Evolutionary conservation across 1,140 invertebrate genomes (phyloP).

Genomic region (Temnothorax longispinosus): DNA sequence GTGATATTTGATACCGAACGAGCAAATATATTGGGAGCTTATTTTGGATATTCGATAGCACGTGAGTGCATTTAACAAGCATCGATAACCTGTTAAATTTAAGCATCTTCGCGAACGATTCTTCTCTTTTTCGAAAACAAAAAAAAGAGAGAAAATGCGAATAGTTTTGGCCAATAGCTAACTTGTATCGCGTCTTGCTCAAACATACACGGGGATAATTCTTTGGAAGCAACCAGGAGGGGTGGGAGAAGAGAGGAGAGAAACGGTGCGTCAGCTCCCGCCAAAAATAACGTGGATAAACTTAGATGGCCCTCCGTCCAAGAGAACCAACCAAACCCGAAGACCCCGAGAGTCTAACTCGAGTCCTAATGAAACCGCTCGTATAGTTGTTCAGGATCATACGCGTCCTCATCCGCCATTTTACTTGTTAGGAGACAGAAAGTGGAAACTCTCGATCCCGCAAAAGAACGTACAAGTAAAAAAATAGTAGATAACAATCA

Average conservation of each 20-base stretch:
- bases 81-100: constrained; percentile 2
- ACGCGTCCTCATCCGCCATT: neutral
- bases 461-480: neutral
- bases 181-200: constrained; percentile 61
- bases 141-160: neutral
- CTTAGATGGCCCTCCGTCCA: constrained; percentile 84
- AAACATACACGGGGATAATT: constrained; percentile 64
- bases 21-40: neutral
- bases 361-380: constrained; percentile 79
- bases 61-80: neutral
- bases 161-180: constrained; percentile 32
- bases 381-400: constrained; percentile 41
- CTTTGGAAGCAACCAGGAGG: constrained; percentile 62
- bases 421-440: neutral
- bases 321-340: constrained; percentile 80
- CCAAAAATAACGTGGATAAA: constrained; percentile 86
- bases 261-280: constrained; percentile 84
- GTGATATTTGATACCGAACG: neutral
- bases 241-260: constrained; percentile 69
- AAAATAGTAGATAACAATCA: neutral
- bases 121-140: neutral
- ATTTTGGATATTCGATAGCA: constrained; percentile 14
- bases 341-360: constrained; percentile 74
- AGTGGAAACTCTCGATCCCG: neutral
- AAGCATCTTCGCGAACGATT: neutral